Evolutionary conservation across 2,888 invertebrate genomes (phyloP).

Genomic region (Meganola albula): DNA sequence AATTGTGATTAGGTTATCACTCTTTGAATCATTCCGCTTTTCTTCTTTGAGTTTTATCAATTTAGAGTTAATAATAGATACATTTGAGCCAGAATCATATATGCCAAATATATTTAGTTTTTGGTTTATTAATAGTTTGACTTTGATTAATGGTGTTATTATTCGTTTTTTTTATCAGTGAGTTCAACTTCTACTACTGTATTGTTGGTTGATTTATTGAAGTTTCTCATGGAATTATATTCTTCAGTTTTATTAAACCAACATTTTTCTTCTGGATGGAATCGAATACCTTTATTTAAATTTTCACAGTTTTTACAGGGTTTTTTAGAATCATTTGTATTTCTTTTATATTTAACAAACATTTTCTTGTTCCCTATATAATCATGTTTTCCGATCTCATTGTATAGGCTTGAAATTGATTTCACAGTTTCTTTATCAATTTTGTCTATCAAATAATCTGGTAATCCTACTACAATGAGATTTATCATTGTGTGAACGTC

Average conservation of each 20-base stretch:
- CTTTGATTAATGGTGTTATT: background rate
- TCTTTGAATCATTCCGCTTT: background rate
- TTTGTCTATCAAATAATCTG: slow-evolving; percentile 3
- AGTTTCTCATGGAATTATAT: too few species aligned
- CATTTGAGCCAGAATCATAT: background rate
- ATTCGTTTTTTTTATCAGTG: background rate
- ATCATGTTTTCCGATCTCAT: slow-evolving; percentile 1
- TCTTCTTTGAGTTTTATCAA: background rate
- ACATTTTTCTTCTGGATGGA: background rate
- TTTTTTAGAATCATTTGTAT: background rate
- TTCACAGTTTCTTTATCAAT: slow-evolving; percentile 2
- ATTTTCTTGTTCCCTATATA: background rate
- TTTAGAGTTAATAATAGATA: background rate
- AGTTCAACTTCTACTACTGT: background rate
- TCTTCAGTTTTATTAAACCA: background rate
- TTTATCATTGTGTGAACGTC: slow-evolving; percentile 14
- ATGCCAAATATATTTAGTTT: background rate
- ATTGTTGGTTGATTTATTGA: background rate
- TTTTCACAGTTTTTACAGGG: background rate
- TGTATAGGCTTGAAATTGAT: background rate
- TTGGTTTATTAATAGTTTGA: background rate
- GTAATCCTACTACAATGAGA: slow-evolving; percentile 10
- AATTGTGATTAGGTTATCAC: background rate
- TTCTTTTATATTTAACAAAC: background rate
- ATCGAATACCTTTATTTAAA: background rate